A percentile compares a stretch with the other conserved stretches of the same genome.
These are phyloP conservation scores for Micromussa lordhowensis DNA, from an alignment of 92 coral and sea anemone species.

Conservation along the genomic window DNA sequence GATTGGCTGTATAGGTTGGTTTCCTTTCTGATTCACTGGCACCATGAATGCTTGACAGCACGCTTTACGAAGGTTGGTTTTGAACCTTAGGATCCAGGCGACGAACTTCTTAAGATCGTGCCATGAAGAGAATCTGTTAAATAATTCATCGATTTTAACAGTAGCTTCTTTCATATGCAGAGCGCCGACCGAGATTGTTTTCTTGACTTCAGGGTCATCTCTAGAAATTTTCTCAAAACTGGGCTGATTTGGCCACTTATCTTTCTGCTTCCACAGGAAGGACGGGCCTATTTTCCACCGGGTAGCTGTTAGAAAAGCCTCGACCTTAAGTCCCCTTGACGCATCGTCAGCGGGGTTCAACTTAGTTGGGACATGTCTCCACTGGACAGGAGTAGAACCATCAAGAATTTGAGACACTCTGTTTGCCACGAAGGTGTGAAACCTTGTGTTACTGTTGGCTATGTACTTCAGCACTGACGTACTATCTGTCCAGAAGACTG, in stretches of 20 bases:
- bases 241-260: neutral
- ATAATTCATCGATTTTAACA: neutral
- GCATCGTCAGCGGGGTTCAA: neutral
- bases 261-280: neutral
- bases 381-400: neutral
- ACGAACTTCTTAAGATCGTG: conserved; percentile 45
- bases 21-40: neutral
- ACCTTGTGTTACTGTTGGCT: neutral
- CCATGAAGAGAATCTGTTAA: conserved; percentile 45
- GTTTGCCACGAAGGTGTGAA: neutral
- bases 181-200: neutral
- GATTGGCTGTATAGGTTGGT: neutral
- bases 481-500: neutral
- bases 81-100: conserved; percentile 34
- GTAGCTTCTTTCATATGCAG: neutral
- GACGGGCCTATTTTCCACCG: neutral
- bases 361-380: neutral
- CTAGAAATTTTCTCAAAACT: neutral
- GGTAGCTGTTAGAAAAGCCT: neutral
- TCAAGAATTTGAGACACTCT: neutral
- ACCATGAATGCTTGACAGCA: neutral
- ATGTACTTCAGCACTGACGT: neutral
- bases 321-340: neutral
- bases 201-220: conserved; percentile 56
- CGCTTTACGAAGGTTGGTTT: conserved; percentile 8